Percentiles rank a stretch among this genome's conserved stretches.
phyloP scores from a whole-genome alignment of 2,888 invertebrate species.

The Norana najaformis region DNA sequence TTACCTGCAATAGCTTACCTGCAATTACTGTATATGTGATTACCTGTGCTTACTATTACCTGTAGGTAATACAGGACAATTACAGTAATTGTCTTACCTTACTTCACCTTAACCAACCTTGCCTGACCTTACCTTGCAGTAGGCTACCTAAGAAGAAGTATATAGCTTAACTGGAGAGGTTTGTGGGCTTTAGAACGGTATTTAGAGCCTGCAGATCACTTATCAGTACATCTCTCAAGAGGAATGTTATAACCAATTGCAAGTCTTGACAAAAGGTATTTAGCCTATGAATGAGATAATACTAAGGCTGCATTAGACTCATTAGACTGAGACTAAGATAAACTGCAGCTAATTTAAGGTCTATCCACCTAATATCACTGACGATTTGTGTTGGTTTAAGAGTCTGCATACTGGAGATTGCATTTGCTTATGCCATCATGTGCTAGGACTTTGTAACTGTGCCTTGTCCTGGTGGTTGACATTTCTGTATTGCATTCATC shows the following conservation, averaged over 20 bases:
- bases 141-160: neutral
- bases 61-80: too few relatives aligned
- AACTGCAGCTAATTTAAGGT: neutral
- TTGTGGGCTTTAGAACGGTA: neutral
- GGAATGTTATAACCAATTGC: neutral
- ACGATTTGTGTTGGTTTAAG: neutral
- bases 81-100: too few relatives aligned
- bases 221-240: neutral
- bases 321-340: neutral
- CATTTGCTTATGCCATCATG: too few relatives aligned
- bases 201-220: neutral
- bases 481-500: neutral
- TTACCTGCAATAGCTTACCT: too few relatives aligned
- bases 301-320: neutral
- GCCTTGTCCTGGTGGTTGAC: neutral
- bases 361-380: neutral
- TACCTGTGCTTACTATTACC: too few relatives aligned
- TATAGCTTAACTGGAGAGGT: neutral
- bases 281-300: neutral
- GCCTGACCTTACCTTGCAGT: neutral
- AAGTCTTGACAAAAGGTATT: neutral
- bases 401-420: neutral
- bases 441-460: neutral
- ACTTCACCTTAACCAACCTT: too few relatives aligned
- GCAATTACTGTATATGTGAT: too few relatives aligned